Percentiles rank a stretch among this genome's conserved stretches.
Conservation (phyloP, 2,888 invertebrate species). For the Myopa tessellatipennis region DNA sequence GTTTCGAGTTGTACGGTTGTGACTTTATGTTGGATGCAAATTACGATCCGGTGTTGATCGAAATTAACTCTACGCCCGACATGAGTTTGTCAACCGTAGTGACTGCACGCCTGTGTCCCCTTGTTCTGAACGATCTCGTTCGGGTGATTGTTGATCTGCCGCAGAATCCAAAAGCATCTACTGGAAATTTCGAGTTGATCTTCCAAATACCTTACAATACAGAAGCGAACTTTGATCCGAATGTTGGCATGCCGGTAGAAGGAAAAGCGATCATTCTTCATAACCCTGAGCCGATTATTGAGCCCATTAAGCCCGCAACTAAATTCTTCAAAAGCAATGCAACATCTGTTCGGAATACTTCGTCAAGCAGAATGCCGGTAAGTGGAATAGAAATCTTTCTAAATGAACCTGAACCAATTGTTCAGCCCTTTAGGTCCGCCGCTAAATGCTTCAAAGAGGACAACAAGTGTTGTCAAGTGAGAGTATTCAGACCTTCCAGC, state of each 20-base stretch:
- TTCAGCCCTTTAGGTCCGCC: not conserved
- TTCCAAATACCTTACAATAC: conserved; percentile 59
- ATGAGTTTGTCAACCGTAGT: conserved; percentile 83
- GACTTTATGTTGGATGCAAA: no score
- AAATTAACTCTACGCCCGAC: conserved; percentile 74
- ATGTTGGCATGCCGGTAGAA: conserved; percentile 42
- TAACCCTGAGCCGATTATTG: not conserved
- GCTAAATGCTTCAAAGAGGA: not conserved
- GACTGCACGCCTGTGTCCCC: conserved; percentile 83
- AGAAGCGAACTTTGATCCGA: conserved; percentile 39
- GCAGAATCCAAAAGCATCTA: conserved; percentile 65
- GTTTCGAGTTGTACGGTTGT: no score
- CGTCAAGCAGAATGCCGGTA: not conserved
- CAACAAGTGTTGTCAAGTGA: no score
- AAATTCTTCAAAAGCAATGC: not conserved
- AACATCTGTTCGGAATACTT: not conserved
- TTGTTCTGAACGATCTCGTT: conserved; percentile 83
- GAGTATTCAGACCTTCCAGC: not conserved
- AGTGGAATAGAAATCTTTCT: not conserved
- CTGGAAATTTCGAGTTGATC: conserved; percentile 55
- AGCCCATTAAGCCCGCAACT: not conserved
- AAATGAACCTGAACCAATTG: not conserved
- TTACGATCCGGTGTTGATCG: no score
- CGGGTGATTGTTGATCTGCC: conserved; percentile 75
- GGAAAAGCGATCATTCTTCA: conserved; percentile 49